A percentile compares a stretch with the other conserved stretches of the same genome.
These are phyloP conservation scores for Bembecia ichneumoniformis DNA, from an alignment of 2,888 invertebrate species.

Conservation along the genomic window DNA sequence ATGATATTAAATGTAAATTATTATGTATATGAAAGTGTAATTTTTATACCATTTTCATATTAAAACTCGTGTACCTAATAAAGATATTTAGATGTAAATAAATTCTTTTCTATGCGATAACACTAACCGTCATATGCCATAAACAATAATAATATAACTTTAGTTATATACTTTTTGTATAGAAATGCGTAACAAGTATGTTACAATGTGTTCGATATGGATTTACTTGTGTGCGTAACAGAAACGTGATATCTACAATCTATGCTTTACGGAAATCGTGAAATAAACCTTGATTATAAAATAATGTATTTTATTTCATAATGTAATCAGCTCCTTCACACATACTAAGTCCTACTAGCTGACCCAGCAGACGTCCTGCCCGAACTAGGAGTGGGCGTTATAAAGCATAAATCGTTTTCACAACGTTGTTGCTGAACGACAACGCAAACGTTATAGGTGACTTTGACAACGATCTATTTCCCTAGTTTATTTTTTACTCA, in stretches of 20 bases:
- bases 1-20: slow-evolving; percentile 51
- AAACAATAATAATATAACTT: slow-evolving; percentile 33
- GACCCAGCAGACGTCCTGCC: too few relatives aligned
- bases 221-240: slow-evolving; percentile 69
- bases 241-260: slow-evolving; percentile 72
- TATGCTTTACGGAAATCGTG: slow-evolving; percentile 70
- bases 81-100: slow-evolving; percentile 64
- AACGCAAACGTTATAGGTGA: too few relatives aligned
- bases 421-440: too few relatives aligned
- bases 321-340: too few relatives aligned
- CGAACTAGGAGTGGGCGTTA: too few relatives aligned
- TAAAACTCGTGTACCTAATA: slow-evolving; percentile 68
- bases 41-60: slow-evolving; percentile 72
- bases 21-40: slow-evolving; percentile 66
- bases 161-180: slow-evolving; percentile 46
- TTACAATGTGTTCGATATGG: slow-evolving; percentile 58
- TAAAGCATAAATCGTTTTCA: too few relatives aligned
- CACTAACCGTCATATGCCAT: slow-evolving; percentile 64
- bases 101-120: slow-evolving; percentile 63
- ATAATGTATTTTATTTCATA: slow-evolving; percentile 12
- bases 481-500: too few relatives aligned
- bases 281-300: slow-evolving; percentile 67
- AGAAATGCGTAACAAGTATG: slow-evolving; percentile 51
- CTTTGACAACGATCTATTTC: too few relatives aligned
- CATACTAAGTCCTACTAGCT: too few relatives aligned